These are phyloP conservation scores for Dione vanillae DNA, from an alignment of 2,888 invertebrate species.

Conservation along the genomic window DNA sequence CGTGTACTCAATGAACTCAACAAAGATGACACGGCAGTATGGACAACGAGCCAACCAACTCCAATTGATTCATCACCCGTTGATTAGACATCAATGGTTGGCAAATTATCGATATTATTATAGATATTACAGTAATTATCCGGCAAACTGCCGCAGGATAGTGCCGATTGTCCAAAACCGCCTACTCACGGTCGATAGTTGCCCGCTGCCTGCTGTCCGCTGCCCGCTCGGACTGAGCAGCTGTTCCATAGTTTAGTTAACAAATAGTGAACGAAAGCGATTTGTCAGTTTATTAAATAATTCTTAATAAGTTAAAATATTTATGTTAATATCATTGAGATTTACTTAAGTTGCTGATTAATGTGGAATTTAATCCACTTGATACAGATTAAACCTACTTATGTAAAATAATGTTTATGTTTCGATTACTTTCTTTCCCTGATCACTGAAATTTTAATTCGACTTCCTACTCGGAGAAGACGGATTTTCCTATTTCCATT, in stretches of 20 bases:
- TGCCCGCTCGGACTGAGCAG: conserved; percentile 59
- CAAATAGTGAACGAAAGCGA: conserved; percentile 38
- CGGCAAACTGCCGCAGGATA: conserved; percentile 47
- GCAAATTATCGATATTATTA: conserved; percentile 51
- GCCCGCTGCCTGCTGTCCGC: conserved; percentile 49
- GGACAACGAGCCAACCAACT: neutral
- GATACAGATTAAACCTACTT: neutral
- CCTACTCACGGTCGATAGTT: conserved; percentile 80
- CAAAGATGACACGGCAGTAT: neutral
- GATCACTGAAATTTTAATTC: neutral
- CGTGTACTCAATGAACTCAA: conserved; percentile 4
- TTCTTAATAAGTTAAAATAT: no score
- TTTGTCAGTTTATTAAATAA: neutral
- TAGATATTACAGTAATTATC: conserved; percentile 53
- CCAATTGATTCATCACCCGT: conserved; percentile 47
- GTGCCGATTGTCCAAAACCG: conserved; percentile 66
- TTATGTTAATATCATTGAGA: no score
- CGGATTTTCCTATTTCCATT: no score
- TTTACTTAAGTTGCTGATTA: no score
- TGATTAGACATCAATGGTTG: conserved; percentile 52
- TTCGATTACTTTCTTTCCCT: neutral
- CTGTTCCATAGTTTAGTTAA: conserved; percentile 51
- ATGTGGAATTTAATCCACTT: neutral
- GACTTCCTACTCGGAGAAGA: no score
- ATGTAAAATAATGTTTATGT: neutral